Conservation (phyloP, 53 echinoderm and acorn worm species). For the Antedon mediterranea region DNA sequence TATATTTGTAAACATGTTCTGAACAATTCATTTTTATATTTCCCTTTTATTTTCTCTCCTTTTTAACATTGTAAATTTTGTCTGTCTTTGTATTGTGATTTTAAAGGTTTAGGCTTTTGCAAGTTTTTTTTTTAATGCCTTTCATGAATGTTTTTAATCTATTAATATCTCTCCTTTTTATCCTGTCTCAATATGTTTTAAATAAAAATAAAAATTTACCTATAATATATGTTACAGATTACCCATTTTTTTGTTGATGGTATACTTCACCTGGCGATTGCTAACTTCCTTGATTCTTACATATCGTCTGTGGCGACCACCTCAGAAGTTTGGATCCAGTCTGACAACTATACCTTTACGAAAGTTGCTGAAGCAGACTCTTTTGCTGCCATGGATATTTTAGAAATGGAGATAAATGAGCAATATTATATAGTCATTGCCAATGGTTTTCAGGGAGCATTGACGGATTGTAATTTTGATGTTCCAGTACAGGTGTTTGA, state of each 20-base stretch:
- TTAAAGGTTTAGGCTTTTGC: too few relatives aligned
- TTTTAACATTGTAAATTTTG: too few relatives aligned
- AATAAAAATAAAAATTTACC: too few relatives aligned
- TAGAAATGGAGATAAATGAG: slow-evolving; percentile 24
- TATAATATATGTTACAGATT: slow-evolving; percentile 19
- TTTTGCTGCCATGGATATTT: slow-evolving; percentile 35
- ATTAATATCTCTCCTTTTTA: too few relatives aligned
- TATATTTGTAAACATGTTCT: too few relatives aligned
- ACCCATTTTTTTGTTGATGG: slow-evolving; percentile 43
- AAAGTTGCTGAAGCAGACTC: slow-evolving; percentile 23
- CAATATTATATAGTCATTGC: slow-evolving; percentile 33
- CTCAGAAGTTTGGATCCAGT: slow-evolving; percentile 7
- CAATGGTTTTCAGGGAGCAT: slow-evolving; percentile 56
- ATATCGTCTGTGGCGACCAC: slow-evolving; percentile 11
- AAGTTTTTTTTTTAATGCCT: too few relatives aligned
- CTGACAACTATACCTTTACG: slow-evolving; percentile 11
- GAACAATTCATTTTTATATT: too few relatives aligned
- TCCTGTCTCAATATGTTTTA: too few relatives aligned
- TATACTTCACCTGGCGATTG: slow-evolving; percentile 45
- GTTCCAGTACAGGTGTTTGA: slow-evolving; percentile 48
- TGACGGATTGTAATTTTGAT: slow-evolving; percentile 29
- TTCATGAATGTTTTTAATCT: too few relatives aligned
- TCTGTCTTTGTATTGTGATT: too few relatives aligned
- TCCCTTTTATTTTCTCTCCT: too few relatives aligned
- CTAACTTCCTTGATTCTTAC: slow-evolving; percentile 36